Base-by-base conservation (phyloP, 2,797 vertebrate species). In the Enoplosus armatus region DNA sequence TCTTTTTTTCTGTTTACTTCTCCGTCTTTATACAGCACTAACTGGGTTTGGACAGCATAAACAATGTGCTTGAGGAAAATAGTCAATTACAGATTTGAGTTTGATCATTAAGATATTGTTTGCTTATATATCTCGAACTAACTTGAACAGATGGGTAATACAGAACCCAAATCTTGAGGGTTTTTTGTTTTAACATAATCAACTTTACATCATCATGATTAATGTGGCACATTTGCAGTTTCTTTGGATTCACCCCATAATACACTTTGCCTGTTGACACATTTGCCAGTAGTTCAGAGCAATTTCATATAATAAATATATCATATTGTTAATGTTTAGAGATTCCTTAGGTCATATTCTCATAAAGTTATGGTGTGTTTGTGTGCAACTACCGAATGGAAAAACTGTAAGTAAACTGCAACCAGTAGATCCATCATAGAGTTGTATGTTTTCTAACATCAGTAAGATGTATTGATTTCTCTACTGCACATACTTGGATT, bases 371-470 rank as follows among this genome's bases (percentile, higher is more conserved):
- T 76, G 68, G 82, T 56, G 63, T 87, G 65, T 89, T 80, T 89
- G 75, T 81, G 76, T 61, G 67, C 77, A 85, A 67, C 68, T 78
- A 63, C 80, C 6, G 27, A 72, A 77, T 82, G 82, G 82, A 82
- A 76, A 89, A 83, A 89, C 68, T 81, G 31, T 65, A 81, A 70
- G 62, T 71, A 85, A 83, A 89, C 79, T 71, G 60, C 77, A 72
- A 62, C 59, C 35, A 77, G 71, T 33, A 5, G 71, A 89, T 91
- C 74, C 77, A 86, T 91, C 88, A 89, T 11, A 18, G 61, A 64
- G 6, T 88, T 91, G 87, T 90, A 85, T 91, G 86, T 89, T 92
- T 92, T 90, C 71, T 74, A 82, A 89, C 84, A 86, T 90, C 85
- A 88, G 72, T 72, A 79, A 86, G 89, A 90, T 64, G 58, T 77